A percentile compares a stretch with the other conserved stretches of the same genome.
phyloP scores from a whole-genome alignment of 2,113 vertebrate species.

The Aix galericulata region DNA sequence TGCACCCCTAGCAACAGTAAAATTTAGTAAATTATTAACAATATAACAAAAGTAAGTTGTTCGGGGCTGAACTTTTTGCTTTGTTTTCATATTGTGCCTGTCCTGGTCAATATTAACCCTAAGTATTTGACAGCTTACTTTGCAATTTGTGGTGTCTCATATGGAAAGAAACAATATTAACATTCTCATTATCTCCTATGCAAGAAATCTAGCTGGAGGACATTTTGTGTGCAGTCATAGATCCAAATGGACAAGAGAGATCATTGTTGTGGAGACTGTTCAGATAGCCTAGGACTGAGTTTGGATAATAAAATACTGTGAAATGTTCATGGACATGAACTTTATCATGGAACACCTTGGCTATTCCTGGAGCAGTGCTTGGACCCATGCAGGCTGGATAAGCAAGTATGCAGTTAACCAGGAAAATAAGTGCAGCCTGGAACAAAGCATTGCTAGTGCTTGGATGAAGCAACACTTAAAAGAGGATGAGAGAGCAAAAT shows the following conservation, averaged over 20 bases:
- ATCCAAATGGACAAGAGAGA: not conserved
- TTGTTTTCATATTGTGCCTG: not conserved
- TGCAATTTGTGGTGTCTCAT: not conserved
- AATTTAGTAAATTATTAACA: not conserved
- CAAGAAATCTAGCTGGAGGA: not conserved
- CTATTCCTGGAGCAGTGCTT: not conserved
- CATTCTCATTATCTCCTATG: not conserved
- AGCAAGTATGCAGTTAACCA: not conserved
- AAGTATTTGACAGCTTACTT: not conserved
- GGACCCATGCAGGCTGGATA: not conserved
- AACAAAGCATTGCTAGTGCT: not conserved
- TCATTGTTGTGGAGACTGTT: not conserved
- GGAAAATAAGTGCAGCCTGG: not conserved
- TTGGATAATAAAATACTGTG: not conserved
- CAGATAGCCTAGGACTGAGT: not conserved
- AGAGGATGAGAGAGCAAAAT: not conserved
- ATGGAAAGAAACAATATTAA: not conserved
- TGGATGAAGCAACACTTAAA: not conserved
- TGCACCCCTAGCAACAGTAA: not conserved
- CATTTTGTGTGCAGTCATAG: not conserved
- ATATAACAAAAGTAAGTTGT: not conserved
- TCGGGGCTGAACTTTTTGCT: not conserved
- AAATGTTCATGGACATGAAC: not conserved
- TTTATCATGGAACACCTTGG: not conserved
- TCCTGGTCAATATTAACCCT: not conserved